These are phyloP conservation scores for Teleogryllus oceanicus DNA, from an alignment of 2,888 invertebrate genomes.

Conservation along the genomic window DNA sequence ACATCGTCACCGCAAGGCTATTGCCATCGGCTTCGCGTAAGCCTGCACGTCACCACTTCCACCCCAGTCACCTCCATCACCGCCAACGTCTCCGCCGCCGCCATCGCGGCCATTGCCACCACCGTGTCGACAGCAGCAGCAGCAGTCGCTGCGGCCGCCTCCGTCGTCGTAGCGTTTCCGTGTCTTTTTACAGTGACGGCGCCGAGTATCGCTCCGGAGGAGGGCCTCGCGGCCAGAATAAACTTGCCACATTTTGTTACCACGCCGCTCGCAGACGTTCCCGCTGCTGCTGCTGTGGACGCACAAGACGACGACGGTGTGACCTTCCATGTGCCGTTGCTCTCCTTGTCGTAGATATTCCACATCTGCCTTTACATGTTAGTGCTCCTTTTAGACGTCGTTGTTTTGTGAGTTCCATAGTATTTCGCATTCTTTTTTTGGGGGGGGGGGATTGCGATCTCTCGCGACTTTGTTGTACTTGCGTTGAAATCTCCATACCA, in stretches of 20 bases:
- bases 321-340: too few species aligned
- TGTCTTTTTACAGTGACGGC: not conserved
- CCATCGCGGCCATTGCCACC: not conserved
- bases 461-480: too few species aligned
- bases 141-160: not conserved
- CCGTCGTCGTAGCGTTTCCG: not conserved
- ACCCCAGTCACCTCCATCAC: not conserved
- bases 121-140: not conserved
- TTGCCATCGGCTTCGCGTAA: not conserved
- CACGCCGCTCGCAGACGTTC: not conserved
- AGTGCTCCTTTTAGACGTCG: too few species aligned
- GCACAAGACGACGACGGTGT: too few species aligned
- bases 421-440: too few species aligned
- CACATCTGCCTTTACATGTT: too few species aligned
- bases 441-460: too few species aligned
- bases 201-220: not conserved
- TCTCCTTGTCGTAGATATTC: too few species aligned
- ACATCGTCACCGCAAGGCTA: not conserved
- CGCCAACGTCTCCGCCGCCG: too few species aligned
- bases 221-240: not conserved
- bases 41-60: not conserved
- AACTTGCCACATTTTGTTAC: slow-evolving; percentile 8
- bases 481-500: too few species aligned
- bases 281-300: too few species aligned
- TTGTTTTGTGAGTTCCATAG: too few species aligned